Evolutionary conservation across 2,888 invertebrate species (phyloP), one percentile per base, ranked within the genome.

Genomic region (Macrosoma leucophasiata): DNA sequence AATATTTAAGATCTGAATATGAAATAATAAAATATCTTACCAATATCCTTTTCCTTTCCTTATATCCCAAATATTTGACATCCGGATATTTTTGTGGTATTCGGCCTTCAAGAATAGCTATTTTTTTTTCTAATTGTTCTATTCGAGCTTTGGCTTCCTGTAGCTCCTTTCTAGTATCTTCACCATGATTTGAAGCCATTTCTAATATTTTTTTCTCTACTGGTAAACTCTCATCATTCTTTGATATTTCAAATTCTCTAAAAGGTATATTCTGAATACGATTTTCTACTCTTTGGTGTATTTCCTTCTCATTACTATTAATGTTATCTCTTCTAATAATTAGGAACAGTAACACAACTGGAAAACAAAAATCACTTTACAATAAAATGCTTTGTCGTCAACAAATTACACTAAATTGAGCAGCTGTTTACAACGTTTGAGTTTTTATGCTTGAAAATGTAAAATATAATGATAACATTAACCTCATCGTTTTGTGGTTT

Each of bases 41-140:
- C 79, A 98, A 79, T 58, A 99, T 96, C 48, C 98, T 87, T 69
- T 95, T 97, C 34, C 98, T 88, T 49, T 93, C 91, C 60, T 95
- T 92, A 67, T 97, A 97, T 50, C 96, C 96, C 9, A 96, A 85
- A 66, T 95, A 96, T 65, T 92, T 93, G 0, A 98, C 97, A 64
- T 93, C 91, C 0, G 96, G 97, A 81, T 92, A 97, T 49, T 91
- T 91, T 55, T 94, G 94, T 1, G 93, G 91, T 25, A 93, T 87
- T 57, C 89, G 86, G 2, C 88, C 86, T 64, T 94, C 94, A 26
- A 95, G 67, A 30, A 88, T 82, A 29, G 87, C 86, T 20, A 95
- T 81, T 74, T 92, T 92, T 43, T 88, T 88, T 66, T 93, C 92
- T 31, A 95, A 63, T 32, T 88, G 87, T 20, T 85, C 82, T 42